Base-by-base conservation (phyloP, 2,888 invertebrate species). In the Bugula neritina region DNA sequence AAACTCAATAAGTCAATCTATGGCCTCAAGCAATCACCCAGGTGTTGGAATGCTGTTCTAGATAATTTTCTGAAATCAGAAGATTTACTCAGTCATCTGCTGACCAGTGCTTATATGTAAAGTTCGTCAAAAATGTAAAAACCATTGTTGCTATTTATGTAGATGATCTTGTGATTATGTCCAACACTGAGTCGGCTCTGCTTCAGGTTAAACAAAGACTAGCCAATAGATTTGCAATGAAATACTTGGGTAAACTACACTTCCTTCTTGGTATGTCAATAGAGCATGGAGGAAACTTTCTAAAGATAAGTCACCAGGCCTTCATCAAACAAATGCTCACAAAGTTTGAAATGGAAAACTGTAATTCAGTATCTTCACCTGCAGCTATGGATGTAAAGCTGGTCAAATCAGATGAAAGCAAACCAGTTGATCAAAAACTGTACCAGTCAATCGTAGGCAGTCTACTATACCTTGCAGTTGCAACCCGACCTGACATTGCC, bases 21-120 rank as follows among this genome's bases (percentile, higher is more conserved):
- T 58, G 75, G 77, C n/a, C 69, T 74, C 13, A 74, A 74, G 31
- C 74, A 74, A 27, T 25, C 74, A 1, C 71, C 74, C 10, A 43
- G 77, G 13, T 72, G 72, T 43, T 77, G 78, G 78, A 77, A 79
- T 57, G 35, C 3, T 17, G 57, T 52, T 21, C 52, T 77, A 17
- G 69, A 71, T 54, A 35, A 73, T 0, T 71, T 69, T n/a, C 57
- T 77, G 31, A 25, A 27, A 25, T 52, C 35, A 2, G 13, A 72
- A 58, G 75, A 75, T 27, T 73, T 13, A 35, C 13, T 27, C 72
- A 70, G 54, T 55, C 52, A 35, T 17, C 43, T 35, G 54, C 69
- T 55, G 77, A 77, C 71, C 69, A 71, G n/a, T 73, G 74, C 27
- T 21, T 72, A 1, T 73, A 71, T 54, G 57, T 54, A 2, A 25